Conservation (phyloP, 2,888 invertebrate genomes). For the Sussaba pulchella region DNA sequence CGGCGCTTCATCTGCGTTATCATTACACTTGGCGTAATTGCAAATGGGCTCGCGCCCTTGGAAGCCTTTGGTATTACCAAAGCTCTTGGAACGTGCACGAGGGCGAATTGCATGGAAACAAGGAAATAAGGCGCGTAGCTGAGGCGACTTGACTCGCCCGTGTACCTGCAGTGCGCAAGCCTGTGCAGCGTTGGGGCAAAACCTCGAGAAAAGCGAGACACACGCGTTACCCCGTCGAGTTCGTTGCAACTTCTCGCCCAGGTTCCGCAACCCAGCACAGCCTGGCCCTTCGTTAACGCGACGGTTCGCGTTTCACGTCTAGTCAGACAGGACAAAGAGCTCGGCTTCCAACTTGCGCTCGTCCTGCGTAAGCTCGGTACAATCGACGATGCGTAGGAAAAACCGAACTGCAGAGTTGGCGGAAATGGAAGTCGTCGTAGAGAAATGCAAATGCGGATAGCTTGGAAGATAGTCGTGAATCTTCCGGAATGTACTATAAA, state of each 20-base stretch:
- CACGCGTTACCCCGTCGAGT: slow-evolving; percentile 32
- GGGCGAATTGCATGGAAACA: slow-evolving; percentile 18
- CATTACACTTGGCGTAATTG: slow-evolving; percentile 45
- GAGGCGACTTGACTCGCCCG: slow-evolving; percentile 1
- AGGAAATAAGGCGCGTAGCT: slow-evolving; percentile 22
- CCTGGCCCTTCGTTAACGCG: slow-evolving; percentile 42
- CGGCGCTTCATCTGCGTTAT: slow-evolving; percentile 18
- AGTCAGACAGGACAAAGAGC: slow-evolving; percentile 36
- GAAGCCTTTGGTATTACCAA: slow-evolving; percentile 5
- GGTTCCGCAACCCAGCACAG: not conserved
- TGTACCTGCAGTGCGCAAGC: not conserved
- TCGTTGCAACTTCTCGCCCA: slow-evolving; percentile 33
- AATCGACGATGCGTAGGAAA: slow-evolving; percentile 7
- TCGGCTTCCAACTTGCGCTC: slow-evolving; percentile 6
- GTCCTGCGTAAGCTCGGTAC: not conserved
- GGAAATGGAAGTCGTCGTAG: not conserved
- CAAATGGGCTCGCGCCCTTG: slow-evolving; percentile 17
- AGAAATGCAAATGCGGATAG: not conserved
- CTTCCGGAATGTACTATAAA: slow-evolving; percentile 17
- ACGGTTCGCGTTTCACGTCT: slow-evolving; percentile 34
- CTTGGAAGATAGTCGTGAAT: slow-evolving; percentile 5
- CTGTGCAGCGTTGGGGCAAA: not conserved
- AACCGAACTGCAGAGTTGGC: not conserved
- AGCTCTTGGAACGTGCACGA: slow-evolving; percentile 5
- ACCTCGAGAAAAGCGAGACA: slow-evolving; percentile 37